A percentile compares a stretch with the other conserved stretches of the same genome.
These are phyloP conservation scores for Gavialis gangeticus DNA, from an alignment of 2,113 vertebrate genomes.

Conservation along the genomic window DNA sequence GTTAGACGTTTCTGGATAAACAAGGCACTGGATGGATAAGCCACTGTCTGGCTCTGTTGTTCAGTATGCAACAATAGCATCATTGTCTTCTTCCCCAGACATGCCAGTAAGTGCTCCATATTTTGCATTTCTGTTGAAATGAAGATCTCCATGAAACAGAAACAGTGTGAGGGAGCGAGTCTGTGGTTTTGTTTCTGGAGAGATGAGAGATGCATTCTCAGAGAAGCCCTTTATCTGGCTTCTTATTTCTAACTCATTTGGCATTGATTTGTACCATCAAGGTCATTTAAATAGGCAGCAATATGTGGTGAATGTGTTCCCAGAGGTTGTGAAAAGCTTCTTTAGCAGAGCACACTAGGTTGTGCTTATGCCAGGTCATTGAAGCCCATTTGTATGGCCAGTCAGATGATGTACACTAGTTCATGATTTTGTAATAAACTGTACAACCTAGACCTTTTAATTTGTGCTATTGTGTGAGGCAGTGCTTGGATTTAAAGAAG, in stretches of 20 bases:
- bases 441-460: constrained; percentile 5
- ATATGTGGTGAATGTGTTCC: constrained; percentile 50
- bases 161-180: neutral
- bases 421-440: constrained; percentile 49
- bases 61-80: constrained; percentile 38
- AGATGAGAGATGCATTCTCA: constrained; percentile 26
- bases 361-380: constrained; percentile 64
- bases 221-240: neutral
- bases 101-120: constrained; percentile 32
- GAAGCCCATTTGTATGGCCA: constrained; percentile 63
- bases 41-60: constrained; percentile 51
- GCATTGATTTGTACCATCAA: constrained; percentile 64
- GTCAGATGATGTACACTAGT: constrained; percentile 36
- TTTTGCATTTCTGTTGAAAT: constrained; percentile 68
- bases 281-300: constrained; percentile 70
- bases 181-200: constrained; percentile 47
- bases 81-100: constrained; percentile 60
- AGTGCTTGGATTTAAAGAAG: constrained; percentile 4
- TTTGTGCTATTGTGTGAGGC: neutral
- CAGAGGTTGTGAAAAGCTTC: constrained; percentile 73
- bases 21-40: neutral
- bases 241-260: constrained; percentile 54
- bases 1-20: constrained; percentile 18
- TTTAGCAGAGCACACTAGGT: constrained; percentile 51
- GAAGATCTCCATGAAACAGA: constrained; percentile 37